Evolutionary conservation across 2,797 vertebrate genomes (phyloP), one percentile per base, ranked within the genome.

Genomic region (Bufotes viridis): DNA sequence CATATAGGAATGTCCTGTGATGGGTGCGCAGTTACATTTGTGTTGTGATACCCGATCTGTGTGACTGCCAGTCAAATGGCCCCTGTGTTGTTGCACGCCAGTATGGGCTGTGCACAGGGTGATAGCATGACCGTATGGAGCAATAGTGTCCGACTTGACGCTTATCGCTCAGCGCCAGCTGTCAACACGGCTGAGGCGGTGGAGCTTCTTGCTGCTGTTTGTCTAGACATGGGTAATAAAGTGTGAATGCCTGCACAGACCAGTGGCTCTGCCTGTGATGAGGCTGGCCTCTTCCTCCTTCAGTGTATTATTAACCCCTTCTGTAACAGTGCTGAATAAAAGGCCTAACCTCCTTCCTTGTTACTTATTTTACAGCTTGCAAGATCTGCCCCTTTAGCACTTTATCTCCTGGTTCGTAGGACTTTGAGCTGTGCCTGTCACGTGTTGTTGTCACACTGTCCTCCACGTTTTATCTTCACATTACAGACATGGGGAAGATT

Each of bases 181-280:
- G 80, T 83, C 60, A 58, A 20, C 86, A 78, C 18, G 60, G 53
- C 55, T 69, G 82, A 78, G 61, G 58, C 26, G 69, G 65, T 29
- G 79, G 22, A 78, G 81, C 74, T 78, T 88, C 82, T 60, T 61
- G 42, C 10, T 78, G 51, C 74, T 84, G 87, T 88, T 88, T 84
- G 87, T 88, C 87, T 88, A 88, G 87, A 88, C 87, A 51, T 49
- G 57, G 61, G 75, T 84, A 88, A 88, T 84, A 80, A 81, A 79
- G 81, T 78, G 26, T 78, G 49, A 26, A 12, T 26, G 70, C 53
- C n/a, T 75, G 69, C 3, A 69, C 49, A 87, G 60, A 75, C 81
- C n/a, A 74, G 78, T 20, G 58, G 24, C 26, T 65, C 63, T 65
- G 70, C 78, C 8, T 1, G n/a, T n/a, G 34, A 12, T 67, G 42